Percentiles rank a stretch among this genome's conserved stretches.
Evolutionary conservation across 2,797 vertebrate genomes (phyloP).

Genomic region (Lepus oiostolus): DNA sequence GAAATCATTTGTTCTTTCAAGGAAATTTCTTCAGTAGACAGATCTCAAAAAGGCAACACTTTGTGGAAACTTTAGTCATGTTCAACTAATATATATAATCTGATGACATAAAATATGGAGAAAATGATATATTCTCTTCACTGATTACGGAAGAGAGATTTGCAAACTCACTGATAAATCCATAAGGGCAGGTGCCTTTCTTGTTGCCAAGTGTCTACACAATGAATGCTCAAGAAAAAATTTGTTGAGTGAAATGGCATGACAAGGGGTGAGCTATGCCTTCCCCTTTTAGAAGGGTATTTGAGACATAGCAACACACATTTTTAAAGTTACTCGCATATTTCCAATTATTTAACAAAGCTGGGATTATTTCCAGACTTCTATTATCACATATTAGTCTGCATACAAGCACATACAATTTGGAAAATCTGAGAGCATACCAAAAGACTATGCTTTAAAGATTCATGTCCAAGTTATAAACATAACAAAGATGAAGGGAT

Average conservation of each 20-base stretch:
- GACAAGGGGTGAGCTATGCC: conserved; percentile 39
- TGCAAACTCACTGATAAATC: not conserved
- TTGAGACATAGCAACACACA: conserved; percentile 50
- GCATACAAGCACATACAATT: not conserved
- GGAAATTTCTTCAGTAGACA: conserved; percentile 24
- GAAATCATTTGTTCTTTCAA: not conserved
- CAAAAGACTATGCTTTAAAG: conserved; percentile 35
- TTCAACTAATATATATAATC: conserved; percentile 5
- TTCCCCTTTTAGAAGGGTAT: conserved; percentile 28
- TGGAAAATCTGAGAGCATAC: conserved; percentile 25
- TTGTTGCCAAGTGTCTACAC: not conserved
- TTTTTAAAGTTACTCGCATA: conserved; percentile 54
- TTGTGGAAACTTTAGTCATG: not conserved
- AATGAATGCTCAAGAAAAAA: conserved; percentile 53
- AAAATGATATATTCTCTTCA: not conserved
- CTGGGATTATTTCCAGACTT: conserved; percentile 66
- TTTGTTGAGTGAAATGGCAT: conserved; percentile 25
- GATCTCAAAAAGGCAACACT: conserved; percentile 9
- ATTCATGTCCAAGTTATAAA: not conserved
- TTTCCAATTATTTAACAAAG: conserved; percentile 21
- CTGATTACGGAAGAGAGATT: not conserved
- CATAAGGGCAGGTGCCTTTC: not conserved
- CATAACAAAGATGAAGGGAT: conserved; percentile 19
- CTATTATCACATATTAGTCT: conserved; percentile 1
- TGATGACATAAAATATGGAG: not conserved